Conservation (phyloP, 2,888 invertebrate genomes). For the Chymomyza fuscimana region DNA sequence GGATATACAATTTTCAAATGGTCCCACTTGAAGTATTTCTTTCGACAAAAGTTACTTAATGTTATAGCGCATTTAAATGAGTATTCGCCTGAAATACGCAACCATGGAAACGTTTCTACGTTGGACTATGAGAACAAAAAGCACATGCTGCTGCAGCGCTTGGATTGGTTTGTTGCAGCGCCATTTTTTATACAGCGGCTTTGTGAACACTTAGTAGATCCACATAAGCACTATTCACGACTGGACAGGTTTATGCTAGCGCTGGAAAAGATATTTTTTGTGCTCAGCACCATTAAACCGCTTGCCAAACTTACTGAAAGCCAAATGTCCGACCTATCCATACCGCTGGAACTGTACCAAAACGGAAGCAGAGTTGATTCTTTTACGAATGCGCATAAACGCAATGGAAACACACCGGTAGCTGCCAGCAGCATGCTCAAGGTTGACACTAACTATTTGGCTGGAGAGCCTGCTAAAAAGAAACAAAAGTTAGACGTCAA, state of each 20-base stretch:
- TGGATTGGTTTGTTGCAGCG: slow-evolving; percentile 92
- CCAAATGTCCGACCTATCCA: not conserved
- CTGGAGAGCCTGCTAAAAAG: too few species aligned
- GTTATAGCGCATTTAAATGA: slow-evolving; percentile 91
- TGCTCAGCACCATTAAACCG: slow-evolving; percentile 88
- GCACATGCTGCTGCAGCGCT: slow-evolving; percentile 87
- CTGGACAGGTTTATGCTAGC: slow-evolving; percentile 98
- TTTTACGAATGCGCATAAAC: too few species aligned
- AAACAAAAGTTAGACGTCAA: too few species aligned
- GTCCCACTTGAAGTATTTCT: slow-evolving; percentile 92
- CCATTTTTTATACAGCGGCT: slow-evolving; percentile 98
- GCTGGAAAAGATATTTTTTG: slow-evolving; percentile 88
- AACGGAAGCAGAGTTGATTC: too few species aligned
- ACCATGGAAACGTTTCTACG: slow-evolving; percentile 93
- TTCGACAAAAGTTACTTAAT: too few species aligned
- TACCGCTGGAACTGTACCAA: too few species aligned
- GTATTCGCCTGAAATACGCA: slow-evolving; percentile 81
- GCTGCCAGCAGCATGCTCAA: too few species aligned
- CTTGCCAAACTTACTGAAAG: slow-evolving; percentile 77
- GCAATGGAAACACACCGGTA: too few species aligned
- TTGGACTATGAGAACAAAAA: slow-evolving; percentile 95
- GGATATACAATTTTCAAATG: slow-evolving; percentile 97
- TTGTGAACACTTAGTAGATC: slow-evolving; percentile 94
- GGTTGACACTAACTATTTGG: too few species aligned
- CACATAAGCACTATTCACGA: slow-evolving; percentile 96